Evolutionary conservation across 2,888 invertebrate species (phyloP).

Genomic region (Tiphia femorata): DNA sequence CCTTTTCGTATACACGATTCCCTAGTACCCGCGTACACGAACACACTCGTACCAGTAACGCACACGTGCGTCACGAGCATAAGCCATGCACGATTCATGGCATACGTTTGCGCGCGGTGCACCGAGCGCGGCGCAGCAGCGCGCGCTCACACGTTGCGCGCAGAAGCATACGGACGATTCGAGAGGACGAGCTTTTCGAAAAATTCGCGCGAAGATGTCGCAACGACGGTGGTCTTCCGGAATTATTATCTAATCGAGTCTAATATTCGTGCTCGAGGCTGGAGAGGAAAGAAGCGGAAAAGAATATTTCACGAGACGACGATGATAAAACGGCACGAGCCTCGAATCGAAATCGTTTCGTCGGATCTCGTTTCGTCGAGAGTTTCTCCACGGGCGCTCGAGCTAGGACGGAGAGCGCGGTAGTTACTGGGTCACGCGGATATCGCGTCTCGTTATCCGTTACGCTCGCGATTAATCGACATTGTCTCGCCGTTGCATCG

Average conservation of each 20-base stretch:
- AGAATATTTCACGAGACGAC: no score
- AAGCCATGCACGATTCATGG: slow-evolving; percentile 23
- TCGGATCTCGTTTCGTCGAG: slow-evolving; percentile 39
- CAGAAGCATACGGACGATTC: slow-evolving; percentile 18
- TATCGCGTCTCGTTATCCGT: slow-evolving; percentile 35
- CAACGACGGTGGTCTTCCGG: background rate
- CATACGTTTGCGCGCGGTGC: slow-evolving; percentile 6
- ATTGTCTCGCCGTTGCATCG: slow-evolving; percentile 14
- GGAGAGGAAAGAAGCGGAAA: background rate
- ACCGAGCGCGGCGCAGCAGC: slow-evolving; percentile 15
- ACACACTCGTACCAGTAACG: slow-evolving; percentile 1
- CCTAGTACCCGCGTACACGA: slow-evolving; percentile 5
- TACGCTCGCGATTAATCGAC: slow-evolving; percentile 24
- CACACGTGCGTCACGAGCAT: slow-evolving; percentile 25
- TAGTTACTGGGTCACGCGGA: slow-evolving; percentile 36
- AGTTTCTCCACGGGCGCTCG: slow-evolving; percentile 28
- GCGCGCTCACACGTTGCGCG: background rate
- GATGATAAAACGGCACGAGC: no score
- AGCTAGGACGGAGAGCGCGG: background rate
- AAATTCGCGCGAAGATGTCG: no score
- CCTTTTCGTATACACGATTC: no score
- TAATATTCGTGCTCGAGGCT: background rate
- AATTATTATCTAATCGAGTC: background rate
- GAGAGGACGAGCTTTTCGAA: no score
- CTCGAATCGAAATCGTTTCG: slow-evolving; percentile 43